Conservation (phyloP, 2,888 invertebrate species). For the Elegia similella region DNA sequence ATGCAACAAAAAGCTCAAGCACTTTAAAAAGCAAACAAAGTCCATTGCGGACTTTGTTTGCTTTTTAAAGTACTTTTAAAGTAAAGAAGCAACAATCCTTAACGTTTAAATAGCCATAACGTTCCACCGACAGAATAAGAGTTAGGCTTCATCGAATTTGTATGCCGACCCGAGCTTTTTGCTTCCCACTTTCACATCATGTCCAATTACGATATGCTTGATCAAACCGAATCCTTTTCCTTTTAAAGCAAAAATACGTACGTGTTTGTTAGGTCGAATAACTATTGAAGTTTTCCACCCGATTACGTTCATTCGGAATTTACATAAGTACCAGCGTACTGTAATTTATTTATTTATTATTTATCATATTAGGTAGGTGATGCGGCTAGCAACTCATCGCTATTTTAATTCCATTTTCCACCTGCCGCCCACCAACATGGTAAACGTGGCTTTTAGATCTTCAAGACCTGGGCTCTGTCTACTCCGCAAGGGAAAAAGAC, state of each 20-base stretch:
- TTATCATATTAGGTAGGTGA: no score
- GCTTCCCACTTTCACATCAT: constrained; percentile 20
- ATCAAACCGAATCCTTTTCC: constrained; percentile 21
- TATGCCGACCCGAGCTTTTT: constrained; percentile 18
- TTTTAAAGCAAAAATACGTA: constrained; percentile 9
- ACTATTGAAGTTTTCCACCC: not conserved
- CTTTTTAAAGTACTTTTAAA: no score
- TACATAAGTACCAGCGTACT: no score
- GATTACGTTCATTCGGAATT: not conserved
- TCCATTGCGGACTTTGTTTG: no score
- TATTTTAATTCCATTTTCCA: no score
- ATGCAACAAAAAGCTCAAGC: no score
- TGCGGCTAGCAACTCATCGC: no score
- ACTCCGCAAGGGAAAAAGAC: no score
- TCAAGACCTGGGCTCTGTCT: no score
- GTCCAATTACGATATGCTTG: constrained; percentile 22
- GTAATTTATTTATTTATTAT: no score
- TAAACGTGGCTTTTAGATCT: no score
- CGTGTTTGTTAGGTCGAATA: constrained; percentile 3
- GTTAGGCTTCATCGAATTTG: constrained; percentile 21
- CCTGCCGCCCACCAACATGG: no score
- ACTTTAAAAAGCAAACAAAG: not conserved
- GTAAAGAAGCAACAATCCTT: not conserved
- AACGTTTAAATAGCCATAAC: not conserved
- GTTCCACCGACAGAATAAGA: constrained; percentile 15